These are phyloP conservation scores for Podocnemis expansa DNA, from an alignment of 2,113 vertebrate species.

Conservation along the genomic window DNA sequence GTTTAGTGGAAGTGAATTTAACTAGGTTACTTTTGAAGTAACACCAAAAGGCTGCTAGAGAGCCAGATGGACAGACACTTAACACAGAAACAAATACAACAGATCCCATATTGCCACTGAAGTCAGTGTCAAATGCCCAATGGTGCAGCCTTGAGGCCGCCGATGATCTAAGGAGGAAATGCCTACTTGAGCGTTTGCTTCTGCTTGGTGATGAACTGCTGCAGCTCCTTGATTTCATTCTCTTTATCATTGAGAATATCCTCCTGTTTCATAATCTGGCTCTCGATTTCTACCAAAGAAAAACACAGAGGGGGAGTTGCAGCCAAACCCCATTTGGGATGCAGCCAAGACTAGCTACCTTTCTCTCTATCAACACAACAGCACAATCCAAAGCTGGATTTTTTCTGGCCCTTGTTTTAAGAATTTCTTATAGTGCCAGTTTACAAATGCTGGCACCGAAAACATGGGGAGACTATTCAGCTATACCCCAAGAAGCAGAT, in stretches of 20 bases:
- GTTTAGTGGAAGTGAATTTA: background rate
- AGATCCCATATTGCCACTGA: background rate
- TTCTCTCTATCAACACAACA: background rate
- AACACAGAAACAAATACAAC: background rate
- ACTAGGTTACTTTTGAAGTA: background rate
- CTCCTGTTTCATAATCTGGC: slow-evolving; percentile 52
- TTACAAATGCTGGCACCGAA: background rate
- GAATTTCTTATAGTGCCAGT: background rate
- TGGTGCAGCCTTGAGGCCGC: background rate
- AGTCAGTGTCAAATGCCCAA: background rate
- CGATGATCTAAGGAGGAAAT: rapidly evolving
- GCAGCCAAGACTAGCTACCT: background rate
- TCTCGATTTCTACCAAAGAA: slow-evolving; percentile 41
- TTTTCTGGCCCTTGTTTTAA: background rate
- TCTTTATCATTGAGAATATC: slow-evolving; percentile 58
- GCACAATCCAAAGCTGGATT: background rate
- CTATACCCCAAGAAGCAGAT: background rate
- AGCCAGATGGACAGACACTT: background rate
- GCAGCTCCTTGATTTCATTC: slow-evolving; percentile 65
- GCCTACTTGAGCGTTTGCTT: slow-evolving; percentile 74
- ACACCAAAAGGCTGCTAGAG: rapidly evolving
- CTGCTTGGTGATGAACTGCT: slow-evolving; percentile 64
- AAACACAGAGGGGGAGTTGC: rapidly evolving
- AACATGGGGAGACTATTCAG: background rate
- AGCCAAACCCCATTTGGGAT: background rate